Evolutionary conservation across 2,797 vertebrate genomes (phyloP).

Genomic region (Micrastur ruficollis): DNA sequence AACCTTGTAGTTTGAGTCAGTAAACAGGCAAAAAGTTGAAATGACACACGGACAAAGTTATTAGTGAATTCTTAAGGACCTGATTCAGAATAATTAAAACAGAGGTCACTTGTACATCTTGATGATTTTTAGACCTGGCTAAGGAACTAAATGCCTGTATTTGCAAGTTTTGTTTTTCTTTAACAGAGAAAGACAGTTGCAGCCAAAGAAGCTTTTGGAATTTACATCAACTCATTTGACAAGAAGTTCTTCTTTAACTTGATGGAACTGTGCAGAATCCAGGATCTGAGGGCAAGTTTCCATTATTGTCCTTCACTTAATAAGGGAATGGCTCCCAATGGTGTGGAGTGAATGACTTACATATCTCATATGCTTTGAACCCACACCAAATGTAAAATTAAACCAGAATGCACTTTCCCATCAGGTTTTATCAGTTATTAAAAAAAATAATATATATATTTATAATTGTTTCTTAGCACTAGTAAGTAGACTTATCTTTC

Average conservation of each 20-base stretch:
- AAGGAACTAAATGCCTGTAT: not conserved
- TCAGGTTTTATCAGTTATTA: not conserved
- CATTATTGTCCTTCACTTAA: not conserved
- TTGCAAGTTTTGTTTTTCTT: not conserved
- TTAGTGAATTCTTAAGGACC: not conserved
- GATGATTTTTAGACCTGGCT: not conserved
- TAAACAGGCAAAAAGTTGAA: not conserved
- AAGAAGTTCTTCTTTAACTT: not conserved
- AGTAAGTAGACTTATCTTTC: not conserved
- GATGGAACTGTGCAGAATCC: not conserved
- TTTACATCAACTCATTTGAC: not conserved
- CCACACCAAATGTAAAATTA: not conserved
- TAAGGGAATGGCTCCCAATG: not conserved
- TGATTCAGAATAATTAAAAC: not conserved
- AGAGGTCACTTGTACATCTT: not conserved
- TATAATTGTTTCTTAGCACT: not conserved
- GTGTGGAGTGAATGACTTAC: not conserved
- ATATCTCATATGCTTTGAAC: not conserved
- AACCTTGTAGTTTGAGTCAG: not conserved
- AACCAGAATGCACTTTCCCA: not conserved
- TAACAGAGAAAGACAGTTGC: not conserved
- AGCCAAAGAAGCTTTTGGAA: not conserved
- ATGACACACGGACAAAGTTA: not conserved
- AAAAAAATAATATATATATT: not conserved
- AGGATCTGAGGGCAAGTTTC: not conserved